Evolutionary conservation across 2,888 invertebrate genomes (phyloP).

Genomic region (Lepas anatifera): DNA sequence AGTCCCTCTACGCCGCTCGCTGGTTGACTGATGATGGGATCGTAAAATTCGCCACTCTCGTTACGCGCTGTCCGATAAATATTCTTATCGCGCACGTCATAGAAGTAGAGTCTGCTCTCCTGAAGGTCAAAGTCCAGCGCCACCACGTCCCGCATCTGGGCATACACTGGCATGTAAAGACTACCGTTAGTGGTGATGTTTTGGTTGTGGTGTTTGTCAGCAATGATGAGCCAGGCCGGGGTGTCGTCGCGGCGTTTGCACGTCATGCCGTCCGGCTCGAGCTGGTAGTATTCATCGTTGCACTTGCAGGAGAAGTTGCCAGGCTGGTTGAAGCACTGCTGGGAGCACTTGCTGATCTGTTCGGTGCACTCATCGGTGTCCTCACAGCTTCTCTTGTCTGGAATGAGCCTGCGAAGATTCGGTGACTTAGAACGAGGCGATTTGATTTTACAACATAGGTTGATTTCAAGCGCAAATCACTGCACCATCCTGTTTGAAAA

Average conservation of each 20-base stretch:
- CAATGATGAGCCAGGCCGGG: constrained; percentile 80
- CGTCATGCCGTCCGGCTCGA: constrained; percentile 70
- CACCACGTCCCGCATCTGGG: constrained; percentile 92
- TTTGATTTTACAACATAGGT: too few species aligned
- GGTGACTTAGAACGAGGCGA: too few species aligned
- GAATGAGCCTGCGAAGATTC: constrained; percentile 46
- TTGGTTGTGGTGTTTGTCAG: constrained; percentile 93
- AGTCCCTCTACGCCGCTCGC: constrained; percentile 93
- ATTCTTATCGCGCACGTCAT: constrained; percentile 89
- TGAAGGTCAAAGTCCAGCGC: constrained; percentile 85
- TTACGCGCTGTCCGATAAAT: constrained; percentile 55
- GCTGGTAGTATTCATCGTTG: constrained; percentile 76
- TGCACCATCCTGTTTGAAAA: too few species aligned
- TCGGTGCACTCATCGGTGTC: constrained; percentile 85
- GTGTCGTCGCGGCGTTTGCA: constrained; percentile 76
- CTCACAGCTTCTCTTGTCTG: constrained; percentile 81
- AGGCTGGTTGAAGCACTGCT: constrained; percentile 91
- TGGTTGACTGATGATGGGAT: constrained; percentile 73
- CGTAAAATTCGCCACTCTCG: constrained; percentile 27
- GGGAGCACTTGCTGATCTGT: constrained; percentile 80
- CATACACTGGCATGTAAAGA: constrained; percentile 66
- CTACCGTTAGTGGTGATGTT: constrained; percentile 86
- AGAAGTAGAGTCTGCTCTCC: constrained; percentile 80
- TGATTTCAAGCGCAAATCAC: too few species aligned
- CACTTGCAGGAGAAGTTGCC: constrained; percentile 95